Conservation (phyloP, 37 sponge, comb jelly and placozoan species). For the Ianthella basta region DNA sequence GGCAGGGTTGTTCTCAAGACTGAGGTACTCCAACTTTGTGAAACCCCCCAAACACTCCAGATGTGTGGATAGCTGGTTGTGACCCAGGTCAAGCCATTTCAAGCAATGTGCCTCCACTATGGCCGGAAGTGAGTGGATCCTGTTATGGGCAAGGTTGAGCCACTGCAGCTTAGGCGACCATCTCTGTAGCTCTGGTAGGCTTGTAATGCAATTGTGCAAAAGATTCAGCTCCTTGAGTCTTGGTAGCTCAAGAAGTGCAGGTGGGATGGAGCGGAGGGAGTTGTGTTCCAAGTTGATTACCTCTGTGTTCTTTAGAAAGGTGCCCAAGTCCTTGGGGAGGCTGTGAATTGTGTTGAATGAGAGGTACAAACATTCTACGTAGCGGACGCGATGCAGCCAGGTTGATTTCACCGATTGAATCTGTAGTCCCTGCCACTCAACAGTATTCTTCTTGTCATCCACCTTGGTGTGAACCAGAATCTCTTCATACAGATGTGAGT, state of each 20-base stretch:
- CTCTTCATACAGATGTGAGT: slow-evolving; percentile 53
- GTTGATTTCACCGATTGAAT: slow-evolving; percentile 49
- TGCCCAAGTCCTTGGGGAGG: slow-evolving; percentile 62
- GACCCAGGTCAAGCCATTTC: slow-evolving; percentile 39
- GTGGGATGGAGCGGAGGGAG: slow-evolving; percentile 33
- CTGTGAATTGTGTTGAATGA: slow-evolving; percentile 67
- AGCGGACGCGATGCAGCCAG: slow-evolving; percentile 73
- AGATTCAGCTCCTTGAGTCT: slow-evolving; percentile 42
- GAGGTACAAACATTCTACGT: slow-evolving; percentile 66
- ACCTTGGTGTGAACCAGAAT: slow-evolving; percentile 79
- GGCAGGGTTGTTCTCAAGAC: slow-evolving; percentile 30
- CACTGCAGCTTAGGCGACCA: slow-evolving; percentile 40
- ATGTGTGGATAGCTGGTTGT: slow-evolving; percentile 35
- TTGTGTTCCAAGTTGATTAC: slow-evolving; percentile 28
- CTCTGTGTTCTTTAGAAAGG: slow-evolving; percentile 55
- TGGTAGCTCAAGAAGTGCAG: slow-evolving; percentile 41
- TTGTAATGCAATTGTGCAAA: slow-evolving; percentile 42
- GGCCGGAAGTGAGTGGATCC: slow-evolving; percentile 34
- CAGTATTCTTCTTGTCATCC: slow-evolving; percentile 60
- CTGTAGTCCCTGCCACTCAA: slow-evolving; percentile 76
- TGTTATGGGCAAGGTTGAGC: slow-evolving; percentile 56
- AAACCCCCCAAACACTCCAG: slow-evolving; percentile 25
- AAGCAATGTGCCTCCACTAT: slow-evolving; percentile 20
- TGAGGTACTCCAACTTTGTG: slow-evolving; percentile 34
- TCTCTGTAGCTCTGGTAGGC: background rate